Evolutionary conservation across 2,113 vertebrate species (phyloP), one percentile per base, ranked within the genome.

Genomic region (Azemiops feae): DNA sequence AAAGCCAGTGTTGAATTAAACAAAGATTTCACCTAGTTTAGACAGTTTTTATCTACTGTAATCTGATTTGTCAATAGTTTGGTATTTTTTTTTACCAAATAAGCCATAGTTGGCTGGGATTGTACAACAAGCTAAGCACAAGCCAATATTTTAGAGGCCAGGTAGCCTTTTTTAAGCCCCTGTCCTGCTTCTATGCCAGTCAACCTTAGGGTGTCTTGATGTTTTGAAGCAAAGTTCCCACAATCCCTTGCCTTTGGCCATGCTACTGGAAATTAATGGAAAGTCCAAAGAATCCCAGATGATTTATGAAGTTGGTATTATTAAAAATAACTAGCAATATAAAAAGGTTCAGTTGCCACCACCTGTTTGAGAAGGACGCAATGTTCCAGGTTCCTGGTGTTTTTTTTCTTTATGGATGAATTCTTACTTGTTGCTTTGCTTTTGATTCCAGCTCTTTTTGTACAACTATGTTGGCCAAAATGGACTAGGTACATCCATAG

Each of bases 381-480:
- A 3, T n/a, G 27, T n/a, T 50, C 45, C 25, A 52, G 27, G 47
- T 87, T n/a, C 10, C 5, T 87, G 14, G 23, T 87, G 27, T 1
- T 0, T 53, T 50, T 87, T 47, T 50, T 27, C 23, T n/a, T n/a
- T 86, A 86, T 27, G 45, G 64, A 6, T 34, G 2, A 54, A 45
- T 81, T 1, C 52, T 27, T 0, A 92, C 27, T 27, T 10, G 4
- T 30, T 55, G 34, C 12, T 87, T 0, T 88, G 58, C 87, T 93
- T 95, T 69, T 20, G 60, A 95, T 94, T 96, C 7, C 96, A 99
- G 99, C 97, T 99, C 86, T 99, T 98, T 96, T 95, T 99, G 88
- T 99, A 99, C 94, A 99, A 99, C 95, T 95, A 95, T 0, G n/a
- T 99, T 0, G 99, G 99, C 85, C 98, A 99, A 96, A 98, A 96